phyloP scores from a whole-genome alignment of 2,797 vertebrate species.

The Lagodon rhomboides region DNA sequence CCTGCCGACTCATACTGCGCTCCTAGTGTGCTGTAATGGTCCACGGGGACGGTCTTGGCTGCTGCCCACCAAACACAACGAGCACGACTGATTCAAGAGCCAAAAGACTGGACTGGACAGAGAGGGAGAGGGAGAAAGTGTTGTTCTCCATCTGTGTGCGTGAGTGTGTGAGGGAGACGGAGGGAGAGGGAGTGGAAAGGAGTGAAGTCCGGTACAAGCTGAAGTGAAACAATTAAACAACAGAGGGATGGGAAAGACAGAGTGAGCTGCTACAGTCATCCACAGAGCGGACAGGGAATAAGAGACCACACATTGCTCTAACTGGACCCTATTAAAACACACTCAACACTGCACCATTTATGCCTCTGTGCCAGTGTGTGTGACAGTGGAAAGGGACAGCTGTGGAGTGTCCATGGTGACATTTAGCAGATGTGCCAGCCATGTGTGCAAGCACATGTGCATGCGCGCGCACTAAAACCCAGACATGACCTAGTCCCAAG shows the following conservation, averaged over 20 bases:
- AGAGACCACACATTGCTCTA: constrained; percentile 38
- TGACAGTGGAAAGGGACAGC: constrained; percentile 33
- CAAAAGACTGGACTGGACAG: constrained; percentile 53
- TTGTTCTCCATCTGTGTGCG: constrained; percentile 20
- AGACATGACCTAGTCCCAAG: constrained; percentile 48
- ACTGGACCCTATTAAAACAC: constrained; percentile 36
- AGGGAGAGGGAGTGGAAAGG: constrained; percentile 1
- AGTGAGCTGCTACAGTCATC: constrained; percentile 34
- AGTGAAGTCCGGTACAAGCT: constrained; percentile 11
- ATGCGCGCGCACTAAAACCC: constrained; percentile 4
- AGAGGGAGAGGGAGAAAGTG: constrained; percentile 30
- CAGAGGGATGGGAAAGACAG: constrained; percentile 25
- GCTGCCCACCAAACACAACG: constrained; percentile 68
- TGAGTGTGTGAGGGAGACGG: not conserved
- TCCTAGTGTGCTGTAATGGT: constrained; percentile 62
- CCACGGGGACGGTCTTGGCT: constrained; percentile 69
- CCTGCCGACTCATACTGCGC: constrained; percentile 21
- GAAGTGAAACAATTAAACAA: constrained; percentile 47
- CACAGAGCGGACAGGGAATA: constrained; percentile 23
- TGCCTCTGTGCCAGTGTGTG: not conserved
- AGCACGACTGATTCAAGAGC: constrained; percentile 61
- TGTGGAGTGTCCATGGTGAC: constrained; percentile 52
- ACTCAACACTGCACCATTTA: constrained; percentile 7
- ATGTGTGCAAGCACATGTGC: constrained; percentile 20
- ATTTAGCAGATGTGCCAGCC: constrained; percentile 61